phyloP scores from a whole-genome alignment of 2,888 invertebrate genomes.

The Cosmia trapezina region DNA sequence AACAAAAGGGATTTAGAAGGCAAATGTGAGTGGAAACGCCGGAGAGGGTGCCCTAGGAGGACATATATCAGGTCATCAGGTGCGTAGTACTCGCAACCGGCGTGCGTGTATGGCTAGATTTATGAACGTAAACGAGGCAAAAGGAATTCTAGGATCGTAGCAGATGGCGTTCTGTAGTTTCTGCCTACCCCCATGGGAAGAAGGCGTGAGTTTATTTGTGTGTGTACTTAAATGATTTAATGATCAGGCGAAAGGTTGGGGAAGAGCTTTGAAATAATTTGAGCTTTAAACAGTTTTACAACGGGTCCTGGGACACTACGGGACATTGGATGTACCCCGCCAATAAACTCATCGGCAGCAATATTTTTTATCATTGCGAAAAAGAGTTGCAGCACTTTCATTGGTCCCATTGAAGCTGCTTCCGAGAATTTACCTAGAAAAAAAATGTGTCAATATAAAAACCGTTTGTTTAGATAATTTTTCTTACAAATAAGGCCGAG shows the following conservation, averaged over 20 bases:
- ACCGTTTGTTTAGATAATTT: background rate
- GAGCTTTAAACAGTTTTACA: background rate
- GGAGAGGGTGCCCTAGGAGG: too few relatives aligned
- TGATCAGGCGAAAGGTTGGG: background rate
- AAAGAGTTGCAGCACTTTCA: slow-evolving; percentile 5
- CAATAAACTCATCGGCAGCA: background rate
- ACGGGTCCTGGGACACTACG: background rate
- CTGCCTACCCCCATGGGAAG: background rate
- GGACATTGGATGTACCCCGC: slow-evolving; percentile 16
- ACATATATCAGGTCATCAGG: too few relatives aligned
- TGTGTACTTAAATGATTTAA: slow-evolving; percentile 1
- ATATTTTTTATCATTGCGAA: fast-evolving
- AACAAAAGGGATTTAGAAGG: too few relatives aligned
- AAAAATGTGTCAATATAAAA: background rate
- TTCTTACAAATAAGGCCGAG: background rate
- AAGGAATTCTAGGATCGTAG: background rate
- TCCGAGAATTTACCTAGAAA: slow-evolving; percentile 16
- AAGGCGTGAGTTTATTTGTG: background rate
- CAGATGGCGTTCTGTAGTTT: background rate
- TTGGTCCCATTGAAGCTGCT: fast-evolving
- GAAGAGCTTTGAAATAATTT: background rate
- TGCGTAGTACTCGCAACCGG: too few relatives aligned
- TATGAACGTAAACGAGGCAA: too few relatives aligned
- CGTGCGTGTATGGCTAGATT: too few relatives aligned
- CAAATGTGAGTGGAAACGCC: too few relatives aligned